Percentiles rank a stretch among this genome's conserved stretches.
Conservation (phyloP, 2,888 invertebrate species). For the Leptarthrus brevirostris region DNA sequence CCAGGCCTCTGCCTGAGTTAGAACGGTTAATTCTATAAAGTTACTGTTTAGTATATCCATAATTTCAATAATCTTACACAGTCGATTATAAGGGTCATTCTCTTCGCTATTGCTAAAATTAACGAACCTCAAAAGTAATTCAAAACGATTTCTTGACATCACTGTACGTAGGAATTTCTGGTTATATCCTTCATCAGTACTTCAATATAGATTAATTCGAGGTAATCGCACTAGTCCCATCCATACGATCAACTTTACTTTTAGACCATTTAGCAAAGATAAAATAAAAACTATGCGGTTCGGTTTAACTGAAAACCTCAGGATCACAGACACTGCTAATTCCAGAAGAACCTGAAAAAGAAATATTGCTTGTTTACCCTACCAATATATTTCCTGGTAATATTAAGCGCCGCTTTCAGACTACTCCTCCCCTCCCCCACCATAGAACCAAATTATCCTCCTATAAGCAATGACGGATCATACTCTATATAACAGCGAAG, state of each 20-base stretch:
- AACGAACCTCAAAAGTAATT: constrained; percentile 35
- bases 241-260: constrained; percentile 45
- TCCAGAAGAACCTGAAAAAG: constrained; percentile 40
- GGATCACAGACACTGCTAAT: constrained; percentile 38
- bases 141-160: constrained; percentile 31
- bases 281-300: constrained; percentile 38
- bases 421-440: too few relatives aligned
- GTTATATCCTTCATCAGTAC: constrained; percentile 40
- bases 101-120: constrained; percentile 47
- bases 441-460: too few relatives aligned
- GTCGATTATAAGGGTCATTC: constrained; percentile 42
- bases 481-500: too few relatives aligned
- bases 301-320: constrained; percentile 41
- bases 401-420: constrained; percentile 15
- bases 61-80: constrained; percentile 42
- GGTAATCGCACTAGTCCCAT: constrained; percentile 45
- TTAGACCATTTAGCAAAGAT: constrained; percentile 44
- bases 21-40: too few relatives aligned
- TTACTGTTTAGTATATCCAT: constrained; percentile 34
- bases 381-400: constrained; percentile 28
- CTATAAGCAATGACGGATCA: too few relatives aligned
- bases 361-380: constrained; percentile 27
- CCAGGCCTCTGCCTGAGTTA: too few relatives aligned
- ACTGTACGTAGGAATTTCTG: constrained; percentile 27
- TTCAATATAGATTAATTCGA: constrained; percentile 35